Evolutionary conservation across 2,888 invertebrate species (phyloP).

Genomic region (Hyles lineata): DNA sequence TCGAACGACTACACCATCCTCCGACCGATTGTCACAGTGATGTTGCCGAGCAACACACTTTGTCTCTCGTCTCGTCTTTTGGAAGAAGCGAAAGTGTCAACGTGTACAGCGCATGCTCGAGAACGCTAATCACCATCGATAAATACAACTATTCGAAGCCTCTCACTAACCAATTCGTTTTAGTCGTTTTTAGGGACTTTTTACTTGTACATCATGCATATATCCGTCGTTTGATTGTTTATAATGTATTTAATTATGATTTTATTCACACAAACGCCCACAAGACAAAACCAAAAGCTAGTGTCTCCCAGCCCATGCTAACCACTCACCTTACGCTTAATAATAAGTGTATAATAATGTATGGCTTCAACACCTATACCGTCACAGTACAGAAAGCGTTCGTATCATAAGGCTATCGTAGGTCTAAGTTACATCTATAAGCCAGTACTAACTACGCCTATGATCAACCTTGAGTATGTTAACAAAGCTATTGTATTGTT

Average conservation of each 20-base stretch:
- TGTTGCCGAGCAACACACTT: slow-evolving; percentile 57
- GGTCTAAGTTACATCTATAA: slow-evolving; percentile 41
- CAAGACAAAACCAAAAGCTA: slow-evolving; percentile 81
- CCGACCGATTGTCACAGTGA: slow-evolving; percentile 77
- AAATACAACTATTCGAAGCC: slow-evolving; percentile 68
- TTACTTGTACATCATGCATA: slow-evolving; percentile 63
- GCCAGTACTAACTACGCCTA: slow-evolving; percentile 44
- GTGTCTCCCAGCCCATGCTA: slow-evolving; percentile 75
- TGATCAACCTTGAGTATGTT: slow-evolving; percentile 30
- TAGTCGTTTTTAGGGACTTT: slow-evolving; percentile 62
- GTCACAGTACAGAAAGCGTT: slow-evolving; percentile 12
- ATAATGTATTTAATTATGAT: slow-evolving; percentile 36
- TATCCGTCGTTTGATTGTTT: slow-evolving; percentile 44
- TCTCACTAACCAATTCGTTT: slow-evolving; percentile 56
- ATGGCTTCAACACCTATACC: background rate
- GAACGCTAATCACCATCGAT: slow-evolving; percentile 73
- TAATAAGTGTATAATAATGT: background rate
- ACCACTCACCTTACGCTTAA: slow-evolving; percentile 62
- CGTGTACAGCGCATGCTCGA: slow-evolving; percentile 83
- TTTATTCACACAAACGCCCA: slow-evolving; percentile 66
- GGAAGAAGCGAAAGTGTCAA: slow-evolving; percentile 81
- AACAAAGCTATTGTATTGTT: slow-evolving; percentile 44
- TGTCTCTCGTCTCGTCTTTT: slow-evolving; percentile 57
- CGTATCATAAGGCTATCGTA: slow-evolving; percentile 15
- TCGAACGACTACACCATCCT: slow-evolving; percentile 79